Base-by-base conservation (phyloP, 2,797 vertebrate species). In the Arctocebus calabarensis region DNA sequence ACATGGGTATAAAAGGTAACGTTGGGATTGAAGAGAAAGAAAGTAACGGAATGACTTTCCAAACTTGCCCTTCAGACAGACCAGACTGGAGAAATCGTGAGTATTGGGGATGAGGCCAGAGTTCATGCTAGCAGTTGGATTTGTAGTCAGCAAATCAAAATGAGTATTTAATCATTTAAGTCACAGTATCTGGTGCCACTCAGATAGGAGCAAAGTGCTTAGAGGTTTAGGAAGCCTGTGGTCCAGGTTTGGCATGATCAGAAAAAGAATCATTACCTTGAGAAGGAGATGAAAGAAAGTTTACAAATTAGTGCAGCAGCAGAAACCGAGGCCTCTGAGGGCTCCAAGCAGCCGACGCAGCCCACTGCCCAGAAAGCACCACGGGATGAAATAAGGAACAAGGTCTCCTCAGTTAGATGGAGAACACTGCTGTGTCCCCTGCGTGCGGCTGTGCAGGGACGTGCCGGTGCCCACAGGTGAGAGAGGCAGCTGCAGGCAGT, bases 31-130 rank as follows among this genome's bases (percentile, higher is more conserved):
- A 79, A 77, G 16, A 59, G 45, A 86, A 91, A 85, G 14, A 45
- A 91, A 77, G 93, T 22, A 37, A 79, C 12, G 73, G 68, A 83
- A 73, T 88, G 92, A 64, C 55, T 55, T 62, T 84, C 37, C 61
- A 40, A 40, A 83, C 12, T 10, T 66, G 8, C 11, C 7, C n/a
- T 62, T 91, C 45, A 43, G 87, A 85, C 45, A 43, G 87, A 83
- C 48, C 22, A 91, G 40, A 91, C 66, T 22, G 55, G 75, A 88
- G 62, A 82, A 88, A 55, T 27, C 20, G 55, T 81, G 73, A 70
- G 61, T 32, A 84, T 16, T 22, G 10, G 11, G 22, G 70, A 23
- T 57, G 61, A 94, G 57, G 40, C 55, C 68, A 66, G 48, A 66
- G 61, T 71, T 48, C 62, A 88, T 22, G 71, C 11, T 3, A 40